These are phyloP conservation scores for Oxycera nigricornis DNA, from an alignment of 2,888 invertebrate species.

Conservation along the genomic window DNA sequence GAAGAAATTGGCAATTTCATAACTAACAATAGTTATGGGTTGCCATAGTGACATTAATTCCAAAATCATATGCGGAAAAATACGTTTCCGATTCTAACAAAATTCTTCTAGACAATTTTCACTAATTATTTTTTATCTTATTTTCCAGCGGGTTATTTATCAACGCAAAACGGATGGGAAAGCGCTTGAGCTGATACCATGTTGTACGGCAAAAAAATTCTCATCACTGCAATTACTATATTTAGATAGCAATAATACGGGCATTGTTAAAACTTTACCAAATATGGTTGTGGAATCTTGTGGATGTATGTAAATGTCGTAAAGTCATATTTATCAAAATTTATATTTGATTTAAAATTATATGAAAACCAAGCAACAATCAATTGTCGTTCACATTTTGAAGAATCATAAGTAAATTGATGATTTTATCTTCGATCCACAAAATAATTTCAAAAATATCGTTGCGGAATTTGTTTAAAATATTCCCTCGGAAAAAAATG, in stretches of 20 bases:
- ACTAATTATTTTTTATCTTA: constrained; percentile 28
- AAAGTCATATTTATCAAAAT: neutral
- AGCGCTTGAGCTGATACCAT: constrained; percentile 76
- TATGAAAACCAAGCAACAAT: neutral
- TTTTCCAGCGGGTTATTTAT: constrained; percentile 73
- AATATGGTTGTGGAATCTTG: constrained; percentile 93
- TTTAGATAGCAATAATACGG: constrained; percentile 78
- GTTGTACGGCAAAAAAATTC: constrained; percentile 86
- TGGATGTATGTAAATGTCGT: constrained; percentile 75
- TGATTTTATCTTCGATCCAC: too few species aligned
- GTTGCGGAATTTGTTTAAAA: too few species aligned
- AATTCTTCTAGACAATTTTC: neutral
- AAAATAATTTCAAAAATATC: too few species aligned
- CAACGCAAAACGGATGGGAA: constrained; percentile 62
- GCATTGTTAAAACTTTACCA: constrained; percentile 79
- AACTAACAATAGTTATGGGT: too few species aligned
- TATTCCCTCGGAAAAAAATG: neutral
- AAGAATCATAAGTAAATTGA: too few species aligned
- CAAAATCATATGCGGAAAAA: too few species aligned
- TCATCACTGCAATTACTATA: constrained; percentile 81
- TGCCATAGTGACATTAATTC: too few species aligned
- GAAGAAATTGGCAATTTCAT: too few species aligned
- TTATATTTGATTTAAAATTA: neutral
- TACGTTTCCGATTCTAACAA: too few species aligned
- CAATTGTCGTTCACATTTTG: too few species aligned